Evolutionary conservation across 2,888 invertebrate genomes (phyloP), one percentile per base, ranked within the genome.

Genomic region (Pocota personata): DNA sequence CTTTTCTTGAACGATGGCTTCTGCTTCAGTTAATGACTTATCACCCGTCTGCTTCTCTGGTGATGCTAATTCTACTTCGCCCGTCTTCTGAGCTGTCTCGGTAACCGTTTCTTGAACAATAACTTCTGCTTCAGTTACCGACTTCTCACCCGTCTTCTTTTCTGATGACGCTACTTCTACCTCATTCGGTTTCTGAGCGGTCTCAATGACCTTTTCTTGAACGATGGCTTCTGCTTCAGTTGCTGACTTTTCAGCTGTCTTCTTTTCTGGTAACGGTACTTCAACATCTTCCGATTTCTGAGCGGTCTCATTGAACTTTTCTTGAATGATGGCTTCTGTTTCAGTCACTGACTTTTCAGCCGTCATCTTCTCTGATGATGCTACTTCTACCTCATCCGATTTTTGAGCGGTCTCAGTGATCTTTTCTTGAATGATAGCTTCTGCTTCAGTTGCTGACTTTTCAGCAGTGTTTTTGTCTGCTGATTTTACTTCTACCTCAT

Each of bases 391-490:
- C 2, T 48, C 55, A 1, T 10, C 55, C 1, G 16, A 0, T 5
- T 55, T 46, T 19, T 48, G 24, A 10, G 24, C 21, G 0, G 3
- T 12, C 2, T 55, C 71, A 8, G 0, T 5, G 1, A 46, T 2
- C 1, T 19, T 57, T 24, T 8, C 72, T 40, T 72, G 24, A 6
- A 50, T 8, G n/a, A 32, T 21, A 0, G 8, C 2, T 14, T 73
- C 64, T 5, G 71, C 7, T 8, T 66, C 50, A 6, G 71, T 72
- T 1, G 52, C 16, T 0, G 71, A 58, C 8, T 57, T 71, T 6
- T 50, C 40, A 43, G 50, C 76, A 3, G 6, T 16, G 16, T 40
- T 24, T 3, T 32, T 24, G 0, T 35, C 58, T 1, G 27, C 0
- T 7, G 24, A 8, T 2, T 27, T 1, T 1, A 48, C 10, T 8